Evolutionary conservation across 2,113 vertebrate genomes (phyloP), one percentile per base, ranked within the genome.

Genomic region (Chionomys nivalis): DNA sequence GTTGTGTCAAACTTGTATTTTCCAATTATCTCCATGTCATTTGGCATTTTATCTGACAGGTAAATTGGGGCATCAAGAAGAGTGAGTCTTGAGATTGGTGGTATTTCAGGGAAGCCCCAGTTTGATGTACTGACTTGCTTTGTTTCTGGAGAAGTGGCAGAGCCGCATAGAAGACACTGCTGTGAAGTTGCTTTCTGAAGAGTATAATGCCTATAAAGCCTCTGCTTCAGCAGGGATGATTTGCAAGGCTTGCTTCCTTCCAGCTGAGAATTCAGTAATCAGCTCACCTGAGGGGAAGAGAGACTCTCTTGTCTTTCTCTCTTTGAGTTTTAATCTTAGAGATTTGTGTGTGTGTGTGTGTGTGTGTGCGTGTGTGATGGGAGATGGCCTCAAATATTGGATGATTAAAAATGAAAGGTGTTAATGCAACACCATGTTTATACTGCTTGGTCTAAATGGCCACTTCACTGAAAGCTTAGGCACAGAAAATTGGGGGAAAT

Each of bases 21-120:
- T 97, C 91, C 94, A 97, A 42, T 98, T 98, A 96, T 93, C 52
- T 10, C 76, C 91, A 44, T 93, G 65, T 89, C 97, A 68, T 94
- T 93, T 95, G 93, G 82, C 89, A 92, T 96, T 98, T 98, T 97
- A 66, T 96, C 94, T 98, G 97, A 97, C 95, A 95, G 94, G 90
- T 97, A 98, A 97, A 98, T 97, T 97, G 97, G 94, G 73, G 68
- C 96, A 95, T 97, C 5, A 3, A 73, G 82, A 97, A 91, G 39
- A 97, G 81, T 96, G 55, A 97, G 93, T 55, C 63, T 94, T 94
- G 89, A 95, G 93, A 96, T 82, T 65, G 28, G 63, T 68, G 49
- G 76, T 91, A 42, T 9, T 95, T 55, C 96, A 85, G 17, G 94
- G 93, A 68, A 95, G 95, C 36, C 76, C 65, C 72, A 52, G 47